Percentiles rank a stretch among this genome's conserved stretches.
Evolutionary conservation across 2,113 vertebrate species (phyloP).

Genomic region (Passer domesticus): DNA sequence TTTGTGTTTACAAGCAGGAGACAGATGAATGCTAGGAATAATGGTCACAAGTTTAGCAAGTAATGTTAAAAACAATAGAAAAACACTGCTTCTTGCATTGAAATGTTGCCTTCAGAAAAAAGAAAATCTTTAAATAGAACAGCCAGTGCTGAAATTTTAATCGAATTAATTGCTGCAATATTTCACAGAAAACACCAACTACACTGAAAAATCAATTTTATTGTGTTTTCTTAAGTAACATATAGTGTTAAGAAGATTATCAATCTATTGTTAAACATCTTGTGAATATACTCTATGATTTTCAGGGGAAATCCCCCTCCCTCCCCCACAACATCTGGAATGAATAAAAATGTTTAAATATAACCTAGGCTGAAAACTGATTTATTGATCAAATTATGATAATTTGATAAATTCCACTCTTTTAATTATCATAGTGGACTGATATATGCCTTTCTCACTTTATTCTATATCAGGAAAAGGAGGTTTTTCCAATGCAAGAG

Average conservation of each 20-base stretch:
- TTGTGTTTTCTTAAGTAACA: not conserved
- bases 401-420: not conserved
- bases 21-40: not conserved
- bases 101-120: not conserved
- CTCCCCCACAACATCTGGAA: fast-evolving
- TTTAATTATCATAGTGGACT: not conserved
- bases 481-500: not conserved
- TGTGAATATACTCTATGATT: not conserved
- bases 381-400: not conserved
- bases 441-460: not conserved
- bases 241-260: not conserved
- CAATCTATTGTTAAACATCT: not conserved
- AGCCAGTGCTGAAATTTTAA: not conserved
- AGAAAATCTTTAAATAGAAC: not conserved
- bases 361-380: not conserved
- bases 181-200: not conserved
- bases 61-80: not conserved
- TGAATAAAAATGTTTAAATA: not conserved
- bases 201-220: not conserved
- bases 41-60: not conserved
- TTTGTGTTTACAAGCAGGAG: not conserved
- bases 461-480: not conserved
- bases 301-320: not conserved
- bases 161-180: not conserved
- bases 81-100: not conserved